phyloP scores from a whole-genome alignment of 53 echinoderm and acorn worm genomes.

The Astropecten irregularis region DNA sequence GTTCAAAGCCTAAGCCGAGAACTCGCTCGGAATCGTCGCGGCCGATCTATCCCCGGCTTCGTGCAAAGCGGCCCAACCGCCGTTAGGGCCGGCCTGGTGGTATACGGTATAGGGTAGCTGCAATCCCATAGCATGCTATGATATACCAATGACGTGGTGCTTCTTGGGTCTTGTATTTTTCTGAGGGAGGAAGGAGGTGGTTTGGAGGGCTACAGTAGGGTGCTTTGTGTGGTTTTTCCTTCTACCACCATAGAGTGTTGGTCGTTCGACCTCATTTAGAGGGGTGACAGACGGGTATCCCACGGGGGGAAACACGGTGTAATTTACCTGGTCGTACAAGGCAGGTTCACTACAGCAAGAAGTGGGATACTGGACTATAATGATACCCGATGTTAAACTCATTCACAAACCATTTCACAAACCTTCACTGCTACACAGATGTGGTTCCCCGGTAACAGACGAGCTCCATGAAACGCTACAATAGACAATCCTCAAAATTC shows the following conservation, averaged over 20 bases:
- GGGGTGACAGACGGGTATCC: constrained; percentile 43
- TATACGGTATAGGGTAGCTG: background rate
- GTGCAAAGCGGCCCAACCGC: background rate
- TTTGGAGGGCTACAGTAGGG: too few species aligned
- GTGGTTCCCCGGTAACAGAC: constrained; percentile 32
- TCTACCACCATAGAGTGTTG: constrained; percentile 34
- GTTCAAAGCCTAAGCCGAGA: constrained; percentile 42
- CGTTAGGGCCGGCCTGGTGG: background rate
- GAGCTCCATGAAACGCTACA: constrained; percentile 14
- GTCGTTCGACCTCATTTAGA: constrained; percentile 26
- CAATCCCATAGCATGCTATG: background rate
- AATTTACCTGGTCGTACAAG: background rate
- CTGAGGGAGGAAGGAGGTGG: too few species aligned
- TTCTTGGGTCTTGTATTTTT: too few species aligned
- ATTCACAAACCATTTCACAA: too few species aligned
- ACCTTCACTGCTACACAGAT: constrained; percentile 7
- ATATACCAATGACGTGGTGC: background rate
- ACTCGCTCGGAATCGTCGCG: background rate
- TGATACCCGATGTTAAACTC: constrained; percentile 17
- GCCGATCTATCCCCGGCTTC: background rate
- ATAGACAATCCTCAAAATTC: too few species aligned
- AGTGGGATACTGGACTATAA: background rate
- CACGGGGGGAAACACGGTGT: background rate
- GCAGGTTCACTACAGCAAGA: too few species aligned
- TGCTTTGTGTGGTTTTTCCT: too few species aligned